Base-by-base conservation (phyloP, 2,113 vertebrate species). In the Andinoacara biseriatus region DNA sequence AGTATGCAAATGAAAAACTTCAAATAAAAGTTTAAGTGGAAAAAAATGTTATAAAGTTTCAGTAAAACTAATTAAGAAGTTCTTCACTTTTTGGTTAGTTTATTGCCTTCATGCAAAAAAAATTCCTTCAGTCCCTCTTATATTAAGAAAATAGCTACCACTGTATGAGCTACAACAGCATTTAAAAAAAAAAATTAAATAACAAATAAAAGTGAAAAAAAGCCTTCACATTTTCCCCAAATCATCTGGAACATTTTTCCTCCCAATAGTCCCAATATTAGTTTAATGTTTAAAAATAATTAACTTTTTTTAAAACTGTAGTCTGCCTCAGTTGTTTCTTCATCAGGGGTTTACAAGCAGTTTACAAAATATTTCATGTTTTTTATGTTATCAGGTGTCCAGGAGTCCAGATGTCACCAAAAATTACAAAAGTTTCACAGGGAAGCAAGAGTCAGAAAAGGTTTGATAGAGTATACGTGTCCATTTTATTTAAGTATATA, bases 371-470 rank as follows among this genome's bases (percentile, higher is more conserved):
- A 10, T 56, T 10, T n/a, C 7, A 10, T 52, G n/a, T 78, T 78
- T 54, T 74, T 62, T 63, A 20, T 38, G 0, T 72, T 74, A 40
- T 43, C 22, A 84, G 76, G 15, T 3, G 13, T 61, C 75, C 20
- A 60, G 4, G 7, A 7, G 17, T 11, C 17, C 54, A 54, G 29
- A 78, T 60, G 24, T 54, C 24, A 29, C 3, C 2, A 22, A 1
- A 31, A 54, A 14, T 14, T 18, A 5, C 52, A 65, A 63, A 80
- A 26, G 49, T 40, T 0, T 15, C 17, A 83, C 69, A 29, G 24
- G 15, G 17, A 57, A 75, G 2, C n/a, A 74, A 26, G 33, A 46
- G 38, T 75, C 67, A 24, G 8, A 18, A 63, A 49, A 84, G 67
- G 83, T 84, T 57, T 57, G 58, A 43, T 13, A 0, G 7, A 74